Evolutionary conservation across 2,797 vertebrate species (phyloP).

Genomic region (Myiothlypis coronata): DNA sequence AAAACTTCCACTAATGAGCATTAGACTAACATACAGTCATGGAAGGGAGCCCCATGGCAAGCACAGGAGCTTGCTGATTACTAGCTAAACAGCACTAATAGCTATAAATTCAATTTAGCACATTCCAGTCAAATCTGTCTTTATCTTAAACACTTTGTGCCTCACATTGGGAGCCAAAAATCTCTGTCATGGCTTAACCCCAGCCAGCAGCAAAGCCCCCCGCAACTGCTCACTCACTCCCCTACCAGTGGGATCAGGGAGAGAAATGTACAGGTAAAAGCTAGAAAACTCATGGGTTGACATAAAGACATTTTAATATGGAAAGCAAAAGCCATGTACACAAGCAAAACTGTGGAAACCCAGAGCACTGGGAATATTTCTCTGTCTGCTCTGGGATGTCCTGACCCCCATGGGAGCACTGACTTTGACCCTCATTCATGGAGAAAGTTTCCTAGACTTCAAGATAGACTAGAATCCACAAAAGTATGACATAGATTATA

Average conservation of each 20-base stretch:
- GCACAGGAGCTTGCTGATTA: not conserved
- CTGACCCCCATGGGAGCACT: no score
- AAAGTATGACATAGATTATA: no score
- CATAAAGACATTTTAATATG: not conserved
- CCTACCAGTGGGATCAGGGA: not conserved
- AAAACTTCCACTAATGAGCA: not conserved
- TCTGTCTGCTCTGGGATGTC: no score
- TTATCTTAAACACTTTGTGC: not conserved
- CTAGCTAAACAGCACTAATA: not conserved
- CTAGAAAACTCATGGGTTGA: not conserved
- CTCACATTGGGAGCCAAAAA: not conserved
- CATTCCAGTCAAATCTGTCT: not conserved
- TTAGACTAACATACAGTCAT: not conserved
- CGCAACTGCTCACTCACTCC: accelerated
- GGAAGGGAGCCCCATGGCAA: not conserved
- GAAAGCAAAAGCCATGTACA: accelerated
- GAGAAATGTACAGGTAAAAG: not conserved
- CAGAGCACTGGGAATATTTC: not conserved
- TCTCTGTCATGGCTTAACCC: not conserved
- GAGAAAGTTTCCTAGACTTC: no score
- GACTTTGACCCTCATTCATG: no score
- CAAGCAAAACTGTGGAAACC: not conserved
- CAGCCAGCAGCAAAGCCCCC: not conserved
- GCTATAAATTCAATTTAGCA: not conserved
- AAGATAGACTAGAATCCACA: no score